Conservation (phyloP, 2,113 vertebrate genomes). For the Rana temporaria region DNA sequence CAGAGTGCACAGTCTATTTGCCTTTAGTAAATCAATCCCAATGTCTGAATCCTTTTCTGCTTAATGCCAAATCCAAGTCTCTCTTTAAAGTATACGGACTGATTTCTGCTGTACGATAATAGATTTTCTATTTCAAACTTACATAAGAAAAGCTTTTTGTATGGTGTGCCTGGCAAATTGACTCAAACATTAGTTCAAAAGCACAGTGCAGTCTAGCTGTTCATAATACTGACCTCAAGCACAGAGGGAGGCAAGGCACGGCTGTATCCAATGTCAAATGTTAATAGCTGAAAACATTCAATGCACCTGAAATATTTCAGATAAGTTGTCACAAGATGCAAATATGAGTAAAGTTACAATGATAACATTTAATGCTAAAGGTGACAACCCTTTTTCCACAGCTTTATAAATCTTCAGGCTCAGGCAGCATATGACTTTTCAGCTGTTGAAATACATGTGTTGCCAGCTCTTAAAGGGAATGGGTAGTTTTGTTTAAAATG, state of each 20-base stretch:
- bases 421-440: not conserved
- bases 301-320: constrained; percentile 79
- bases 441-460: not conserved
- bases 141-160: too few species aligned
- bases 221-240: constrained; percentile 79
- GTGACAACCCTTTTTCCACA: not conserved
- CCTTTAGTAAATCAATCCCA: too few species aligned
- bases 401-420: not conserved
- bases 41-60: too few species aligned
- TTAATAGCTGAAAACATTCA: constrained; percentile 91
- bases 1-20: too few species aligned
- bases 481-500: too few species aligned
- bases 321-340: constrained; percentile 1
- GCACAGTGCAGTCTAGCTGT: not conserved
- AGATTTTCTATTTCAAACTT: too few species aligned
- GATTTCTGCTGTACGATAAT: too few species aligned
- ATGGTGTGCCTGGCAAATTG: not conserved
- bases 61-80: too few species aligned
- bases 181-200: not conserved
- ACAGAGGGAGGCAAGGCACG: constrained; percentile 73
- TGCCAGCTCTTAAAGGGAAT: too few species aligned
- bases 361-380: not conserved
- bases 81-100: too few species aligned
- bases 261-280: constrained; percentile 84
- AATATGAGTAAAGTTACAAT: not conserved